Base-by-base conservation (phyloP, 2,888 invertebrate genomes). In the Drosophila dives region DNA sequence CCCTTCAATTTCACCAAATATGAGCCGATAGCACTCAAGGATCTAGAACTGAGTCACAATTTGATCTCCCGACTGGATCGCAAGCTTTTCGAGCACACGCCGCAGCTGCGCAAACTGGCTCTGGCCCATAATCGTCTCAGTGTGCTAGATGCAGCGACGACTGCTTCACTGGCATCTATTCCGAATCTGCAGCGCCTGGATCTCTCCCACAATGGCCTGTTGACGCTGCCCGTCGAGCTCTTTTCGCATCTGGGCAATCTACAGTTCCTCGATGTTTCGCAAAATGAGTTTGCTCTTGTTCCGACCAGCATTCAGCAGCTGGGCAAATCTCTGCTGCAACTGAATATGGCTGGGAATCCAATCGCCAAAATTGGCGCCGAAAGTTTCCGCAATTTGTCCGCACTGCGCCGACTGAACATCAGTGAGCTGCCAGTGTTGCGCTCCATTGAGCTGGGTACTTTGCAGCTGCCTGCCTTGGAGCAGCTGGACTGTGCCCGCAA, bases 41-140 rank as follows among this genome's bases (percentile, higher is more conserved):
- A 95, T 15, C 91, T 96, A 34, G 95, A 95, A 90, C 92, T 96
- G 45, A 95, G 95, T 23, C 94, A 95, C 91, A 96, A 96, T 90
- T 91, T 94, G 83, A 95, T 96, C 61, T 94, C 95, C 81, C 95
- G 95, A 5, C 89, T 96, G 77, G 94, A 95, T 86, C 93, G 94
- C 73, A 94, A 94, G 60, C 86, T 95, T 42, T 96, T 96, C 88
- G 94, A 95, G 88, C 94, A 95, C 87, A 95, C 95, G 63, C 95
- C 95, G 0, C 94, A 95, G 76, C 86, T 96, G 82, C 94, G 94
- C 23, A 93, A 94, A 72, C 91, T 96, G 10, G 94, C 94, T 79
- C 92, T 96, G 64, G 94, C 95, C 88, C 94, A 95, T 81, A 96
- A 96, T 81, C 93, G 94, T 12, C 94, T 96, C 33, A 94, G 94